Percentiles rank a stretch among this genome's conserved stretches.
These are phyloP conservation scores for Teinopalpus imperialis DNA, from an alignment of 2,888 invertebrate species.

Conservation along the genomic window DNA sequence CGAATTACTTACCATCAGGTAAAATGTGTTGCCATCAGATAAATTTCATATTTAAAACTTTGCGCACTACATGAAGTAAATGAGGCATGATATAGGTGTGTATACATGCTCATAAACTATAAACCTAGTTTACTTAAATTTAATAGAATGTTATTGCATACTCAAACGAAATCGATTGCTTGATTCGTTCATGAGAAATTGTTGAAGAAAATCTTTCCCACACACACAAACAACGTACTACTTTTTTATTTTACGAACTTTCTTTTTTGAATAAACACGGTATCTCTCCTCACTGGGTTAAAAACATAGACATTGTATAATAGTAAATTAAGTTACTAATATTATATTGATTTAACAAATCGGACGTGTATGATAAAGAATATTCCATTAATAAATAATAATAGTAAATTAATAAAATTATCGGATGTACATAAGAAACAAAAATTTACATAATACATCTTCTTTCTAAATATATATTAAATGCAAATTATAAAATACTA, in stretches of 20 bases:
- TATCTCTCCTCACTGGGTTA: not conserved
- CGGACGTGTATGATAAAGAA: too few relatives aligned
- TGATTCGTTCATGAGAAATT: slow-evolving; percentile 23
- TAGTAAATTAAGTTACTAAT: too few relatives aligned
- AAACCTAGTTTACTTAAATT: slow-evolving; percentile 26
- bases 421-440: too few relatives aligned
- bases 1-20: too few relatives aligned
- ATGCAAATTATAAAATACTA: too few relatives aligned
- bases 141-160: slow-evolving; percentile 21
- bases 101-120: slow-evolving; percentile 16
- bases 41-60: not conserved
- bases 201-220: slow-evolving; percentile 20
- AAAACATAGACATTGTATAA: too few relatives aligned
- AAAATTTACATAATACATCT: too few relatives aligned
- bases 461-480: too few relatives aligned
- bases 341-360: too few relatives aligned
- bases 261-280: slow-evolving; percentile 20
- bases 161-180: slow-evolving; percentile 23
- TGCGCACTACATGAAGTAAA: not conserved
- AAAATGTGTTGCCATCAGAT: too few relatives aligned
- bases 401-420: too few relatives aligned
- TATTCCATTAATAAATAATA: too few relatives aligned
- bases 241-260: slow-evolving; percentile 22
- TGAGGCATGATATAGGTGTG: not conserved
- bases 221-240: slow-evolving; percentile 19